A percentile compares a stretch with the other conserved stretches of the same genome.
phyloP scores from a whole-genome alignment of 2,888 invertebrate genomes.

The Achlya flavicornis region DNA sequence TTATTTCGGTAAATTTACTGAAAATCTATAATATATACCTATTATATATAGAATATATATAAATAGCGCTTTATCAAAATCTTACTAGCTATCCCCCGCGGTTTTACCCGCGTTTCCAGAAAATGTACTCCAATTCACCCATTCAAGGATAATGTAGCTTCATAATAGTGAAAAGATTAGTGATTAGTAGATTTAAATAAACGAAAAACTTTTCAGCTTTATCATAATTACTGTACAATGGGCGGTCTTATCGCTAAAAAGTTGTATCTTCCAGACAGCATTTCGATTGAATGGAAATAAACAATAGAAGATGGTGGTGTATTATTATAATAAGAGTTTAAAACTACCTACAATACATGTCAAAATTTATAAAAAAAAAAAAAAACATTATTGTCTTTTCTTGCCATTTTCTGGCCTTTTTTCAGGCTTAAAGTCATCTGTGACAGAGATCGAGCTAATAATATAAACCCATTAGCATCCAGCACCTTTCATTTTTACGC shows the following conservation, averaged over 20 bases:
- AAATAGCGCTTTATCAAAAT: background rate
- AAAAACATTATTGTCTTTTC: background rate
- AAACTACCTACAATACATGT: no score
- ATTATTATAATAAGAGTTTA: no score
- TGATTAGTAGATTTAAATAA: no score
- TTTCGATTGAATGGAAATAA: no score
- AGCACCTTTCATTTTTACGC: conserved; percentile 33
- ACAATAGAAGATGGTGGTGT: no score
- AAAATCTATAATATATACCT: background rate
- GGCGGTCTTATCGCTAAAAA: no score
- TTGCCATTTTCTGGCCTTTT: background rate
- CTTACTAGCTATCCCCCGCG: background rate
- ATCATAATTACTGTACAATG: no score
- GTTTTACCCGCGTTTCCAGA: background rate
- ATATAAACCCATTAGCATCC: conserved; percentile 34
- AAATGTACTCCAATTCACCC: background rate
- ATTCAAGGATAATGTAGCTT: background rate
- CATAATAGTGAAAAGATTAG: no score
- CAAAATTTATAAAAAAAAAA: no score
- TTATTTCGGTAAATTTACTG: background rate
- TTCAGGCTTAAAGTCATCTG: background rate
- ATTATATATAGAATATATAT: no score
- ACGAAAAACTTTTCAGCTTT: no score
- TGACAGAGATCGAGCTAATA: conserved; percentile 15
- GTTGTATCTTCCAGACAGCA: no score